Percentiles rank a stretch among this genome's conserved stretches.
These are phyloP conservation scores for Suricata suricatta DNA, from an alignment of 2,113 vertebrate species.

Conservation along the genomic window DNA sequence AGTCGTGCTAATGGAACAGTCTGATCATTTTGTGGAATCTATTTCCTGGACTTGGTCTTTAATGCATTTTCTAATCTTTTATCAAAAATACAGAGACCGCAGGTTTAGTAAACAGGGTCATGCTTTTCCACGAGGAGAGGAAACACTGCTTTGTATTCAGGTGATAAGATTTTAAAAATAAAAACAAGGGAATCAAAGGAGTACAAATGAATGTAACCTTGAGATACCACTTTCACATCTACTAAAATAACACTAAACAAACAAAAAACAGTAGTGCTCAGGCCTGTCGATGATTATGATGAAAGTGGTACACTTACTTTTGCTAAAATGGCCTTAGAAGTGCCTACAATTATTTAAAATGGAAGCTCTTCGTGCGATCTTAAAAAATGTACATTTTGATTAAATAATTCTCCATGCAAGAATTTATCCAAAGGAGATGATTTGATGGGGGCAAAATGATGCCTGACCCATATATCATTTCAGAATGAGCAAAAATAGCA, in stretches of 20 bases:
- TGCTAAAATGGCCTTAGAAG: background rate
- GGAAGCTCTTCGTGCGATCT: background rate
- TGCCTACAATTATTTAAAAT: conserved; percentile 50
- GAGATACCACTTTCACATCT: background rate
- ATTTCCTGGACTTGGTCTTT: background rate
- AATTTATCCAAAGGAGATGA: conserved; percentile 70
- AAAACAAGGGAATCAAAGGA: background rate
- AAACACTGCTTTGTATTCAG: background rate
- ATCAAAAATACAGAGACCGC: background rate
- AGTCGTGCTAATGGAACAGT: background rate
- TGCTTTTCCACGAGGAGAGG: background rate
- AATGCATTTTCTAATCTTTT: background rate
- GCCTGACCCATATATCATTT: conserved; percentile 72
- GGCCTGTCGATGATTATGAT: background rate
- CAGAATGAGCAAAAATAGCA: conserved; percentile 55
- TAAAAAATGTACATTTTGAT: conserved; percentile 69
- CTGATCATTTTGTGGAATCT: background rate
- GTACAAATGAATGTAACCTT: conserved; percentile 11
- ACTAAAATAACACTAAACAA: background rate
- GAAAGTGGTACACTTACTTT: background rate
- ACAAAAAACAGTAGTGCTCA: background rate
- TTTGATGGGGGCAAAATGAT: conserved; percentile 63
- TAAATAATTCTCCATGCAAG: conserved; percentile 59
- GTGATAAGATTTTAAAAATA: background rate
- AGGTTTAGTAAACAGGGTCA: background rate